Base-by-base conservation (phyloP, 1,140 invertebrate species). In the Cyphomyrmex costatus region DNA sequence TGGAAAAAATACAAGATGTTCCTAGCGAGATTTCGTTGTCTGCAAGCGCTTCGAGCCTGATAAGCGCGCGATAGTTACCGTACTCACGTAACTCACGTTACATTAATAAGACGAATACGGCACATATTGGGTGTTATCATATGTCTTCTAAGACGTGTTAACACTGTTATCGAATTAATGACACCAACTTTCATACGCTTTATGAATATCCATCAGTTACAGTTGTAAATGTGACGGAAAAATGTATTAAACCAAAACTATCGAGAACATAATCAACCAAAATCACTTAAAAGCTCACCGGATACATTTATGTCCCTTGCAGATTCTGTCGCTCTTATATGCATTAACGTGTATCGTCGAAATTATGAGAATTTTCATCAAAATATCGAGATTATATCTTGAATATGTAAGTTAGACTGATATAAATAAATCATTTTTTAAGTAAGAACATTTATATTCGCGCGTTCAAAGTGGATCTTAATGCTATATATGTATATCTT, bases 91-190 rank as follows among this genome's bases (percentile, higher is more conserved):
- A 36, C 46, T 80, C 24, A 12, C 36, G 7, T 83, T 73, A 27
- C 36, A 82, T 82, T 82, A 82, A 82, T 83, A 61, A 73, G 27
- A 74, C 24, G 7, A 83, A 83, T 83, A 33, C 53, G 24, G 16
- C 68, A 74, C 66, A 27, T 74, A 61, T 24, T n/a, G 7, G 36
- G 21, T 42, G 49, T 83, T 73, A 83, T 83, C 66, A 58, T 33
- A 71, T 73, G 53, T 60, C 53, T 73, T 30, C 7, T 61, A 12
- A 42, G 19, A 73, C 53, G 53, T 73, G 79, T 66, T 33, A 79
- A 79, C 14, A 16, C 0, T 3, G 27, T 5, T 8, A 6, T 49
- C 73, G 30, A 33, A 24, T 24, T 42, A 56, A 70, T 16, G 33
- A 5, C 51, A 16, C 12, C 19, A 56, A 83, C 53, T 83, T 83